Evolutionary conservation across 37 sponge, comb jelly and placozoan species (phyloP).

Genomic region (Mnemiopsis leidyi): DNA sequence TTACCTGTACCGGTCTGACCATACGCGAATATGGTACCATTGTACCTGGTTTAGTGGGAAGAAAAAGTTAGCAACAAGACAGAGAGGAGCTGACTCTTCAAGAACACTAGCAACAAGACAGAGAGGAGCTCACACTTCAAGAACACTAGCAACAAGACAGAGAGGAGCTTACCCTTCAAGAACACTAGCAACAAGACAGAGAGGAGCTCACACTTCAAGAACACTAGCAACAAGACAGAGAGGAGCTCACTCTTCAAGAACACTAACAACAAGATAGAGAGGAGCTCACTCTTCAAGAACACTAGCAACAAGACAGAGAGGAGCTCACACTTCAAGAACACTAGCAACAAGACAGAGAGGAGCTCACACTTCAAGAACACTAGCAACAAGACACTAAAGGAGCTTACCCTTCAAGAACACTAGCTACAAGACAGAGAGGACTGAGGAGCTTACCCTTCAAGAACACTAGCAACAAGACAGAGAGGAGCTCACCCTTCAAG

Average conservation of each 20-base stretch:
- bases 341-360: no score
- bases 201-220: no score
- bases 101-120: not conserved
- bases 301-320: no score
- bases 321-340: not conserved
- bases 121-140: slow-evolving; percentile 75
- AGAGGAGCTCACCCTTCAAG: slow-evolving; percentile 77
- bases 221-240: no score
- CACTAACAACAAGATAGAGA: no score
- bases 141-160: slow-evolving; percentile 85
- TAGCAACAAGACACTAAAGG: no score
- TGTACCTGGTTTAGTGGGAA: no score
- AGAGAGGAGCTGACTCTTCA: not conserved
- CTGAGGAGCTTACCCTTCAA: not conserved
- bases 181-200: no score
- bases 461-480: not conserved
- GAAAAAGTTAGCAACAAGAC: no score
- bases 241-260: no score
- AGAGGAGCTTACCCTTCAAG: no score
- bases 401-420: not conserved
- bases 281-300: not conserved
- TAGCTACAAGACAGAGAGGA: no score
- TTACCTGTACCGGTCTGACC: slow-evolving; percentile 98
- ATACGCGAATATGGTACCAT: slow-evolving; percentile 96
- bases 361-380: not conserved